These are phyloP conservation scores for Oryzias dopingdopingensis DNA, from an alignment of 2,797 vertebrate species.

Conservation along the genomic window DNA sequence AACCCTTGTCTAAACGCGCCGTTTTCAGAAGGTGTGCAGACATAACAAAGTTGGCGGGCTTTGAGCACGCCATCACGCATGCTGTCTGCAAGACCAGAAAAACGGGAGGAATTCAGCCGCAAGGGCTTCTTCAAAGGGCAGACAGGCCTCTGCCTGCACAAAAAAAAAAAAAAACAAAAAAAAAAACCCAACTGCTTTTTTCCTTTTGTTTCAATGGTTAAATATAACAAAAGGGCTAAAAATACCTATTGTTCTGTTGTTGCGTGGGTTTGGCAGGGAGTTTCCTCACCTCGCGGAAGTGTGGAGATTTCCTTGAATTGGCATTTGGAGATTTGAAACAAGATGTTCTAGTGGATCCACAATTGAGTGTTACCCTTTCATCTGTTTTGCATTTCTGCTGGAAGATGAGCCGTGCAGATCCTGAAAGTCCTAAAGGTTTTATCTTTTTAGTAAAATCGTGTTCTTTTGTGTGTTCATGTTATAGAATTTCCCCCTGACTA, in stretches of 20 bases:
- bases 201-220: slow-evolving; percentile 29
- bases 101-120: slow-evolving; percentile 24
- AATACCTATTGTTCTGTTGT: slow-evolving; percentile 64
- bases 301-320: slow-evolving; percentile 48
- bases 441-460: background rate
- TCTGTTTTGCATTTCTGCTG: no score
- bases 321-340: slow-evolving; percentile 33
- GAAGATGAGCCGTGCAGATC: no score
- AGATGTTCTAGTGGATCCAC: slow-evolving; percentile 33
- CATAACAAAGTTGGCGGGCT: slow-evolving; percentile 49
- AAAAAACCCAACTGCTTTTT: slow-evolving; percentile 25
- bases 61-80: slow-evolving; percentile 33
- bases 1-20: slow-evolving; percentile 41
- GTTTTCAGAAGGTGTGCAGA: slow-evolving; percentile 33
- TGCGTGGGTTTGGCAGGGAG: slow-evolving; percentile 61
- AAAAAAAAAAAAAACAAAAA: slow-evolving; percentile 13
- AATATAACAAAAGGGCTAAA: slow-evolving; percentile 63
- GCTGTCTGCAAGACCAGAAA: slow-evolving; percentile 21
- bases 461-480: background rate
- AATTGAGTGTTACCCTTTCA: no score
- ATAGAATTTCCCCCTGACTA: background rate
- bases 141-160: slow-evolving; percentile 7
- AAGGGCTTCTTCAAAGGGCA: slow-evolving; percentile 25
- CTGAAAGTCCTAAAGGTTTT: no score
- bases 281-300: slow-evolving; percentile 66